Base-by-base conservation (phyloP, 1,140 invertebrate species). In the Campodea augens region DNA sequence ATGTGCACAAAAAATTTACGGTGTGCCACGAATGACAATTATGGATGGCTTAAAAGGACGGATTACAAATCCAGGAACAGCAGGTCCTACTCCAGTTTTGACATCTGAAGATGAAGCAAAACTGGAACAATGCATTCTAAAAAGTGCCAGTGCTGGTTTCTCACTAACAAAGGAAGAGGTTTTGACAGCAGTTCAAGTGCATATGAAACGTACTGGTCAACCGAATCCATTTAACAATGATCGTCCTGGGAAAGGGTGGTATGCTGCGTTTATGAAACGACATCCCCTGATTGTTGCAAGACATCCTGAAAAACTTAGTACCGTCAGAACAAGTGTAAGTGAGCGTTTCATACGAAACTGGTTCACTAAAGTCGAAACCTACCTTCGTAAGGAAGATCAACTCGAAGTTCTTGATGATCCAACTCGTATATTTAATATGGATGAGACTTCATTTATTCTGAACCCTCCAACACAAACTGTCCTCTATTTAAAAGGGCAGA, bases 401-500 rank as follows among this genome's bases (percentile, higher is more conserved):
- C 7, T 10, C 7, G 27, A 32, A 32, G 15, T 32, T 32, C 27
- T 32, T 7, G 27, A 32, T 10, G 27, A 32, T 32, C 27, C 27
- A 32, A 15, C 7, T 32, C 27, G 27, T 32, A 32, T 32, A 10
- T 32, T 32, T 7, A 32, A 32, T 32, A 15, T 7, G 15, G 27
- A 32, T n/a, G 27, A 32, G 15, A 32, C 27, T 7, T 10, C 7
- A 7, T 32, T 32, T n/a, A 15, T n/a, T 32, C 15, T 32, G 15
- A 10, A 15, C 15, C 27, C 27, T 10, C 25, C 3, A 43, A 47
- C 23, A 10, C 40, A 41, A 7, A 41, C 32, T 19, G 51, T 64
- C 13, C 38, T 65, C 7, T 58, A 53, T 15, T 44, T 48, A 27
- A 58, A 52, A 50, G 49, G 51, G 20, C 40, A 47, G 21, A 54